These are phyloP conservation scores for Oryctes rhinoceros DNA, from an alignment of 1,140 invertebrate genomes.

Conservation along the genomic window DNA sequence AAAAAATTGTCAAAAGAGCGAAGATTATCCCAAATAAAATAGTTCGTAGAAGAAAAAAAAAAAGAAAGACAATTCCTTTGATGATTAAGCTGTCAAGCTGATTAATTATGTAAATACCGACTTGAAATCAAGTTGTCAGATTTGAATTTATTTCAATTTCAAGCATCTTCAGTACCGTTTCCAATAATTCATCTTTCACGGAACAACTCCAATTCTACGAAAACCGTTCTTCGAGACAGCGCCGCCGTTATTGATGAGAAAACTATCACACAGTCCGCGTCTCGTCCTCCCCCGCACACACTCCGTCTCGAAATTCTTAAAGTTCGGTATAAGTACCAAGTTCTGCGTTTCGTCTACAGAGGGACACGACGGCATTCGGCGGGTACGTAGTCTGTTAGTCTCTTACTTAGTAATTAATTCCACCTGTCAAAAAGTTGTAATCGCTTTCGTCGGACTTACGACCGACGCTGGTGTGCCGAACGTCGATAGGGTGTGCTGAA, in stretches of 20 bases:
- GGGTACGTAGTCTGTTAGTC: background rate
- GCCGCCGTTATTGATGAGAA: background rate
- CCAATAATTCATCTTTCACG: background rate
- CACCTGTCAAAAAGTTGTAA: slow-evolving; percentile 41
- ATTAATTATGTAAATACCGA: too few species aligned
- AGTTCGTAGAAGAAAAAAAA: too few species aligned
- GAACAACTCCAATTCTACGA: background rate
- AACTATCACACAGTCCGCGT: background rate
- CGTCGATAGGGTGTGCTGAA: background rate
- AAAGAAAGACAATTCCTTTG: too few species aligned
- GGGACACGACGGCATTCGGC: background rate
- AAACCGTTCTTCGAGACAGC: background rate
- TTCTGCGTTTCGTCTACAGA: background rate
- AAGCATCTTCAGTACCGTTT: background rate
- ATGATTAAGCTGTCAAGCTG: too few species aligned
- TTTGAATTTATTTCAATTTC: too few species aligned
- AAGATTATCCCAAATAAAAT: too few species aligned
- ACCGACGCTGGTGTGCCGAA: background rate
- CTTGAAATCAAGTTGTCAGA: too few species aligned
- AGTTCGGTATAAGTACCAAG: background rate
- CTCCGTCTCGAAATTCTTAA: background rate
- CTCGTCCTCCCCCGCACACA: background rate
- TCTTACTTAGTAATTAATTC: slow-evolving; percentile 36
- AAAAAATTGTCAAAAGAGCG: too few species aligned
- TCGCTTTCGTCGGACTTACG: slow-evolving; percentile 30